A percentile compares a stretch with the other conserved stretches of the same genome.
Evolutionary conservation across 2,113 vertebrate genomes (phyloP).

Genomic region (Rostratula benghalensis): DNA sequence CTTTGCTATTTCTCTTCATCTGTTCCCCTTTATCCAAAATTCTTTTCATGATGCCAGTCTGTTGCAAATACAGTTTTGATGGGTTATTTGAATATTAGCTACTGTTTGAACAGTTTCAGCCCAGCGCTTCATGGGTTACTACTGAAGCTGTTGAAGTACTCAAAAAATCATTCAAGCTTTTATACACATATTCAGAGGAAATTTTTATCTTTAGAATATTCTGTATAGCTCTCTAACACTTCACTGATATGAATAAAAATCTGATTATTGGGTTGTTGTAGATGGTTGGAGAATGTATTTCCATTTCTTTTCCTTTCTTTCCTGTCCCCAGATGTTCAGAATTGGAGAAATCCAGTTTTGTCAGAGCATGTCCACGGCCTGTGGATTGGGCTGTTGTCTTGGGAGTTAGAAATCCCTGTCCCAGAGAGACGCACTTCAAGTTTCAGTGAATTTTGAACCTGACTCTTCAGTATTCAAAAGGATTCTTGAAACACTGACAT

Average conservation of each 20-base stretch:
- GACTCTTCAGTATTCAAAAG: not conserved
- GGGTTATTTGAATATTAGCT: constrained; percentile 59
- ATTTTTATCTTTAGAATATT: constrained; percentile 31
- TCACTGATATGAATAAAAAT: constrained; percentile 2
- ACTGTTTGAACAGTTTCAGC: constrained; percentile 9
- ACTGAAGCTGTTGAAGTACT: not conserved
- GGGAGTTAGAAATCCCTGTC: not conserved
- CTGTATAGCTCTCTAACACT: not conserved
- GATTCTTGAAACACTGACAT: not conserved
- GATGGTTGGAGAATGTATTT: not conserved
- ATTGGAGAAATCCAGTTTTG: not conserved
- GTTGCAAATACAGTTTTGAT: constrained; percentile 31
- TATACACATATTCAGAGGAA: constrained; percentile 31
- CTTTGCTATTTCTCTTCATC: constrained; percentile 58
- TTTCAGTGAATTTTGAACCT: not conserved
- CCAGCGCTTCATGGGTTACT: constrained; percentile 34
- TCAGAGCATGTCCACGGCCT: not conserved
- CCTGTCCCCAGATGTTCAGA: not conserved
- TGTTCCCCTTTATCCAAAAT: constrained; percentile 64
- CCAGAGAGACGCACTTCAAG: not conserved
- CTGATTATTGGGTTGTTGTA: not conserved
- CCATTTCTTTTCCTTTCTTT: not conserved
- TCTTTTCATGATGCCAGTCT: constrained; percentile 55
- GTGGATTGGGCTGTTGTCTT: not conserved
- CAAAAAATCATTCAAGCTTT: not conserved